Evolutionary conservation across 2,797 vertebrate species (phyloP).

Genomic region (Hippocampus kuda): DNA sequence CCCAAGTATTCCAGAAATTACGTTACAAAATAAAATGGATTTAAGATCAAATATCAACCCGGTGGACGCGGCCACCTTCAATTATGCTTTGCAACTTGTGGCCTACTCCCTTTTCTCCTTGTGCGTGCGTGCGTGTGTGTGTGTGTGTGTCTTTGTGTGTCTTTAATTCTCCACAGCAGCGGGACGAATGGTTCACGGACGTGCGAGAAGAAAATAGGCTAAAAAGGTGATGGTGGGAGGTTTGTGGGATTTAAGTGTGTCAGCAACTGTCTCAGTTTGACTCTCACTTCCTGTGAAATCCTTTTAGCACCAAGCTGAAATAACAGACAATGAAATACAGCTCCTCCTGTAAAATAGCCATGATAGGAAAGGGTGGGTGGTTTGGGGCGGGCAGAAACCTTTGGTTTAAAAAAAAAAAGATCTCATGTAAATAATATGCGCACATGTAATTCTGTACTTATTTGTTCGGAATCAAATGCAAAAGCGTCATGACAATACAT

Average conservation of each 20-base stretch:
- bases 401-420: not conserved
- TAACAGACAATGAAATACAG: slow-evolving; percentile 2
- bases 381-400: slow-evolving; percentile 17
- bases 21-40: slow-evolving; percentile 3
- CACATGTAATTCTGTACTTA: not conserved
- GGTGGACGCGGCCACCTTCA: not conserved
- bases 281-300: slow-evolving; percentile 9
- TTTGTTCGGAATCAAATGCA: not conserved
- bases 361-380: not conserved
- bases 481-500: not conserved
- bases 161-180: slow-evolving; percentile 1
- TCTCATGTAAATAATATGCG: not conserved
- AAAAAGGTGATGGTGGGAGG: slow-evolving; percentile 5
- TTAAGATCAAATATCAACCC: not conserved
- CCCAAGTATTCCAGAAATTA: not conserved
- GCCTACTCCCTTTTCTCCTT: not conserved
- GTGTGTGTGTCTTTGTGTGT: not conserved
- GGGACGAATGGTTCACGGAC: not conserved
- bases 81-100: not conserved
- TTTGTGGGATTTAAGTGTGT: slow-evolving; percentile 12
- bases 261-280: slow-evolving; percentile 11
- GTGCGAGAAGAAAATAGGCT: not conserved
- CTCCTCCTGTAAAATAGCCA: slow-evolving; percentile 13
- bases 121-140: not conserved
- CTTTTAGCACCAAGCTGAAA: slow-evolving; percentile 11